Evolutionary conservation across 2,797 vertebrate genomes (phyloP), one percentile per base, ranked within the genome.

Genomic region (Catostomus latipinnis): DNA sequence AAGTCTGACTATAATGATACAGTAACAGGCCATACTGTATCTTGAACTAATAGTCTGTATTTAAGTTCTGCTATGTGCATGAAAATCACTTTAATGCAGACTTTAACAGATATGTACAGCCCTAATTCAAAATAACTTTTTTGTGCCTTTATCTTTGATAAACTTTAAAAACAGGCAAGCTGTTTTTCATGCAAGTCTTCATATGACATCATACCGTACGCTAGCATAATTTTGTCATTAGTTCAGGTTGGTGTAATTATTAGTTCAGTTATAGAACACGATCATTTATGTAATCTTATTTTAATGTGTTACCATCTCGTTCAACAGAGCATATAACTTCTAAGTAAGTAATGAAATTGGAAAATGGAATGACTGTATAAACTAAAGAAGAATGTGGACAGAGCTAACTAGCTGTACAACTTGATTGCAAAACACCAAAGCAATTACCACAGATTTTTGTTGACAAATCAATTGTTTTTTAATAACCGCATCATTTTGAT

Each of bases 381-480:
- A 71, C 9, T 54, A 4, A 53, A 50, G 22, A 60, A 8, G 5
- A 10, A 34, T 9, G 0, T 4, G n/a, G 48, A 54, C 6, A 22
- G 53, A 76, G 52, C 11, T 10, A 68, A 34, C 16, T 22, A 76
- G 45, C 13, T 45, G 22, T 14, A 54, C 6, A 50, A 50, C 18
- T 34, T 18, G 22, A 48, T 12, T 58, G 43, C 14, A 71, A 78
- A 57, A 58, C 62, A 81, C 45, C 63, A 45, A 69, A 52, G 18
- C 66, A 73, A 73, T 80, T 46, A 50, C 3, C 45, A 14, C 34
- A 73, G 62, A 81, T 65, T 81, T 77, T 34, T 14, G 58, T n/a
- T 34, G 52, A 81, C 57, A 18, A 74, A 34, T 46, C 8, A 45
- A 81, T 81, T 70, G 60, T 66, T 14, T 70, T 72, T 83, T 78